Evolutionary conservation across 2,888 invertebrate genomes (phyloP).

Genomic region (Timema podura): DNA sequence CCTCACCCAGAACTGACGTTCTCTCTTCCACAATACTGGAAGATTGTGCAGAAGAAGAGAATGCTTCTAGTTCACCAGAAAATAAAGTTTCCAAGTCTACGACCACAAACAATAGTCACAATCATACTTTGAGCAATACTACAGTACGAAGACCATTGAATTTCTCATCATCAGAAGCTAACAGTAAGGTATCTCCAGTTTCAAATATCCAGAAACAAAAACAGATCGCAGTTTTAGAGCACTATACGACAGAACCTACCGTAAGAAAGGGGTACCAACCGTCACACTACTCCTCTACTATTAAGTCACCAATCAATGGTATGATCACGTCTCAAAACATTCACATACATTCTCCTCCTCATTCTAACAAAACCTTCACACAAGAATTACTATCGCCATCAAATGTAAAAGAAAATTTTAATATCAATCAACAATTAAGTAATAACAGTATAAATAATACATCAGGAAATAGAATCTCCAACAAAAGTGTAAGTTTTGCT

Average conservation of each 20-base stretch:
- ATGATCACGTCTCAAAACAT: neutral
- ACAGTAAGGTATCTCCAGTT: neutral
- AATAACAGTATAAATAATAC: no score
- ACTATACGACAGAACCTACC: neutral
- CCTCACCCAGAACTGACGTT: conserved; percentile 74
- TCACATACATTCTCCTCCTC: neutral
- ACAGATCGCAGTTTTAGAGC: neutral
- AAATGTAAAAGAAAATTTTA: conserved; percentile 29
- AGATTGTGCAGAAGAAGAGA: conserved; percentile 74
- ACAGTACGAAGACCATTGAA: conserved; percentile 17
- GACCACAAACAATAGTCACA: neutral
- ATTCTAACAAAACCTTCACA: neutral
- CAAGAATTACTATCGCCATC: conserved; percentile 25
- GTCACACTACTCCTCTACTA: neutral
- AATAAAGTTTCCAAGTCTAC: neutral
- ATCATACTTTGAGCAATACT: neutral
- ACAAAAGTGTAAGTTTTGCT: no score
- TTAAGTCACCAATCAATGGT: neutral
- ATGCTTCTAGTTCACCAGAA: conserved; percentile 44
- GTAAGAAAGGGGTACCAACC: neutral
- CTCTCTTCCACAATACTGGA: conserved; percentile 83
- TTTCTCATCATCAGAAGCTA: neutral
- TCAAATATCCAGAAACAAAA: neutral
- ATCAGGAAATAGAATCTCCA: no score
- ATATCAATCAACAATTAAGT: conserved; percentile 19